A percentile compares a stretch with the other conserved stretches of the same genome.
phyloP scores from a whole-genome alignment of 2,113 vertebrate species.

The Ahaetulla prasina region DNA sequence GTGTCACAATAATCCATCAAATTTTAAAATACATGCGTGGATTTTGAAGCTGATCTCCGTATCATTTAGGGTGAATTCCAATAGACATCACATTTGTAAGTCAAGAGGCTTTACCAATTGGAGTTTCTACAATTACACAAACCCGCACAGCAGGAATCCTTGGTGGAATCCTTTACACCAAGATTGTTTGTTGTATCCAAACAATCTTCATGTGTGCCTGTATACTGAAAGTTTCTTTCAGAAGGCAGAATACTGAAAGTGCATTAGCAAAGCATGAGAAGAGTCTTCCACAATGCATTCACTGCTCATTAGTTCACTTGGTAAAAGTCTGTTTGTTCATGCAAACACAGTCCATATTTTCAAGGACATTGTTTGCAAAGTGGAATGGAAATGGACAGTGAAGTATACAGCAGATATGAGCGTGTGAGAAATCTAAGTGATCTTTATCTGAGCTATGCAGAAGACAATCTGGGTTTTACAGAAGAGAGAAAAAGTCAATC shows the following conservation, averaged over 20 bases:
- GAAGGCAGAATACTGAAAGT: not conserved
- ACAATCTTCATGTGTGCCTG: not conserved
- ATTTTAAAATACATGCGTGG: not conserved
- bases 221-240: not conserved
- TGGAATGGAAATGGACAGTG: not conserved
- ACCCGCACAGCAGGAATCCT: not conserved
- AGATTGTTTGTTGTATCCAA: not conserved
- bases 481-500: not conserved
- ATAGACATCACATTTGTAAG: not conserved
- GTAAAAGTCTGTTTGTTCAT: slow-evolving; percentile 18
- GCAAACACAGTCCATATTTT: not conserved
- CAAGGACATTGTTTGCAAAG: not conserved
- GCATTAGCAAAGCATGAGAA: slow-evolving; percentile 1
- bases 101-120: not conserved
- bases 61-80: not conserved
- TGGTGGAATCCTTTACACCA: not conserved
- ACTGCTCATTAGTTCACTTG: slow-evolving; percentile 24
- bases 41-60: not conserved
- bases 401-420: not conserved
- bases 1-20: not conserved
- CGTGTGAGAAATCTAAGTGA: not conserved
- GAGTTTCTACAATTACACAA: not conserved
- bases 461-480: not conserved
- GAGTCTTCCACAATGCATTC: slow-evolving; percentile 23
- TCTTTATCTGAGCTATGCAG: not conserved